phyloP scores from a whole-genome alignment of 1,140 invertebrate species.

The Harlomillsia oculata region DNA sequence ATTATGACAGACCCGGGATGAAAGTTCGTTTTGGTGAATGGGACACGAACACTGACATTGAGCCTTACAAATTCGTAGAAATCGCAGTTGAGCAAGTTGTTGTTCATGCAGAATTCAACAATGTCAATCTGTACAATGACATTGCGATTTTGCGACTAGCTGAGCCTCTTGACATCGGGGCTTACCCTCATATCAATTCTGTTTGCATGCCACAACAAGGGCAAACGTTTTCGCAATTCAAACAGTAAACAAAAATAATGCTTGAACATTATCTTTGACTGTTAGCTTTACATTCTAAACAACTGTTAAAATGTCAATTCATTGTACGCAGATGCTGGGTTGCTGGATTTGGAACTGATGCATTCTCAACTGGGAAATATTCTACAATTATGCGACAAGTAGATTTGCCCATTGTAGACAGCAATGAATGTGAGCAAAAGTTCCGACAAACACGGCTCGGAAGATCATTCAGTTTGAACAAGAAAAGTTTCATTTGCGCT shows the following conservation, averaged over 20 bases:
- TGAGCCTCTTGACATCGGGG: conserved; percentile 47
- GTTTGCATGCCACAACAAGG: conserved; percentile 52
- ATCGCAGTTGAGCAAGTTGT: conserved; percentile 47
- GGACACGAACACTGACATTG: conserved; percentile 49
- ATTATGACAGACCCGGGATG: conserved; percentile 31
- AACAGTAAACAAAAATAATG: background rate
- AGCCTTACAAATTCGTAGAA: conserved; percentile 52
- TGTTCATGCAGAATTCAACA: conserved; percentile 54
- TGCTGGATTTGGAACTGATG: conserved; percentile 67
- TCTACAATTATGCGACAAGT: conserved; percentile 58
- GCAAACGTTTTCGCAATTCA: background rate
- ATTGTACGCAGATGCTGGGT: conserved; percentile 53
- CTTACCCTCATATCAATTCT: conserved; percentile 56
- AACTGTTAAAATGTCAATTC: background rate
- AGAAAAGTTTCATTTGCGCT: conserved; percentile 60
- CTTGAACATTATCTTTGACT: background rate
- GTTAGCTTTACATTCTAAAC: background rate
- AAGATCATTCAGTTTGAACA: conserved; percentile 50
- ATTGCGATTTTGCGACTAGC: conserved; percentile 55
- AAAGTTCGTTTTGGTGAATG: conserved; percentile 59
- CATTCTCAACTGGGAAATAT: conserved; percentile 55
- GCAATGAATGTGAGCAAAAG: conserved; percentile 51
- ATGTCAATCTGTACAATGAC: conserved; percentile 56
- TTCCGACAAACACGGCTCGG: conserved; percentile 56
- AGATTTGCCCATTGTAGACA: conserved; percentile 54